phyloP scores from a whole-genome alignment of 2,797 vertebrate species.

The Sciurus carolinensis region DNA sequence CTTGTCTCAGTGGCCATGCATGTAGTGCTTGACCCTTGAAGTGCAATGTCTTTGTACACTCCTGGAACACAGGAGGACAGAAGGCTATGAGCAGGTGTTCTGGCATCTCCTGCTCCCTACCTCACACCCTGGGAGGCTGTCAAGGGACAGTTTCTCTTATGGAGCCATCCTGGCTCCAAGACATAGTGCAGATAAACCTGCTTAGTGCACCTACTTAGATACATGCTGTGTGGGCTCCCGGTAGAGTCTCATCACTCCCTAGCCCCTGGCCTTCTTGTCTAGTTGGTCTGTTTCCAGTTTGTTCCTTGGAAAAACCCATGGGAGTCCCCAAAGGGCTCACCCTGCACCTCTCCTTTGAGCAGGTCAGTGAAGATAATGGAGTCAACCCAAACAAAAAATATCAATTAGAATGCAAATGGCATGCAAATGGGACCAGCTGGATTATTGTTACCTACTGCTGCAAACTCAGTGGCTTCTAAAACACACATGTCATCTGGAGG shows the following conservation, averaged over 20 bases:
- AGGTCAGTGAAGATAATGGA: too few relatives aligned
- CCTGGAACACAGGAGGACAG: neutral
- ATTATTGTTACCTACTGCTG: too few relatives aligned
- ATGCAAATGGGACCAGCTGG: too few relatives aligned
- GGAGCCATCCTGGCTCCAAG: neutral
- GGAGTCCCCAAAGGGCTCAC: neutral
- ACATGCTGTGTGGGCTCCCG: neutral
- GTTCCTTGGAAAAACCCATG: neutral
- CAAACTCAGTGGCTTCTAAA: too few relatives aligned
- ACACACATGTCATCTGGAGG: too few relatives aligned
- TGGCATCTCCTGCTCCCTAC: neutral
- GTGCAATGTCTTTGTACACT: neutral
- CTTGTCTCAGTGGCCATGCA: fast-evolving
- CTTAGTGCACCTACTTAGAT: neutral
- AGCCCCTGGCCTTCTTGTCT: neutral
- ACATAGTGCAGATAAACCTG: neutral
- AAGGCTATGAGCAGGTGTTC: fast-evolving
- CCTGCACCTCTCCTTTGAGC: too few relatives aligned
- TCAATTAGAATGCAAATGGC: too few relatives aligned
- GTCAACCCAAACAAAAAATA: too few relatives aligned
- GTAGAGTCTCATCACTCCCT: too few relatives aligned
- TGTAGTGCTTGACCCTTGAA: neutral
- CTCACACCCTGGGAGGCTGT: neutral
- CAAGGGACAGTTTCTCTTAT: neutral
- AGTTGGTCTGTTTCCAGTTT: neutral